phyloP scores from a whole-genome alignment of 2,113 vertebrate genomes.

The Chinchilla lanigera region DNA sequence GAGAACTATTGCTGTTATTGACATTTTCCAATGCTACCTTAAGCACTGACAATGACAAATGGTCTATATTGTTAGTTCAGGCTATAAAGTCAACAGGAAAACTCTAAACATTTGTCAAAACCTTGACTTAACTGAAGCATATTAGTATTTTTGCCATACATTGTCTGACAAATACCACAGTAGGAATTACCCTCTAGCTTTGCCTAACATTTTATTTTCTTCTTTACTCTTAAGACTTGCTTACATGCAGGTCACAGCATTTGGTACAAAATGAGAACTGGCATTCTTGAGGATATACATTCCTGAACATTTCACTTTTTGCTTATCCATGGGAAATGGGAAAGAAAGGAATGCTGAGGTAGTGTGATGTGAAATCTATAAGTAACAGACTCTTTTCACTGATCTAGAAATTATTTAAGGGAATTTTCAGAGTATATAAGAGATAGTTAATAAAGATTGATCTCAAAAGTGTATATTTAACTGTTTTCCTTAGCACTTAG shows the following conservation, averaged over 20 bases:
- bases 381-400: not conserved
- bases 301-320: not conserved
- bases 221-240: not conserved
- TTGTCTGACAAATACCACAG: not conserved
- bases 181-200: conserved; percentile 25
- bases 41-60: conserved; percentile 58
- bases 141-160: not conserved
- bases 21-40: not conserved
- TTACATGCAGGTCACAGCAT: conserved; percentile 14
- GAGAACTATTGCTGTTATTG: conserved; percentile 2
- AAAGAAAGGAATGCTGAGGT: not conserved
- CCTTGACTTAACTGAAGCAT: conserved; percentile 5
- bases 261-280: not conserved
- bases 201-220: not conserved
- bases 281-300: not conserved
- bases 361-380: not conserved
- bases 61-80: conserved; percentile 26
- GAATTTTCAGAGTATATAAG: not conserved
- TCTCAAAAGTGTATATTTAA: not conserved
- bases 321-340: not conserved
- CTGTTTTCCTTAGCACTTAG: not conserved
- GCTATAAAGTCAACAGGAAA: conserved; percentile 52
- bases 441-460: not conserved
- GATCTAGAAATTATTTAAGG: not conserved
- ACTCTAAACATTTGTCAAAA: conserved; percentile 46